Evolutionary conservation across 2,797 vertebrate genomes (phyloP).

Genomic region (Lateolabrax maculatus): DNA sequence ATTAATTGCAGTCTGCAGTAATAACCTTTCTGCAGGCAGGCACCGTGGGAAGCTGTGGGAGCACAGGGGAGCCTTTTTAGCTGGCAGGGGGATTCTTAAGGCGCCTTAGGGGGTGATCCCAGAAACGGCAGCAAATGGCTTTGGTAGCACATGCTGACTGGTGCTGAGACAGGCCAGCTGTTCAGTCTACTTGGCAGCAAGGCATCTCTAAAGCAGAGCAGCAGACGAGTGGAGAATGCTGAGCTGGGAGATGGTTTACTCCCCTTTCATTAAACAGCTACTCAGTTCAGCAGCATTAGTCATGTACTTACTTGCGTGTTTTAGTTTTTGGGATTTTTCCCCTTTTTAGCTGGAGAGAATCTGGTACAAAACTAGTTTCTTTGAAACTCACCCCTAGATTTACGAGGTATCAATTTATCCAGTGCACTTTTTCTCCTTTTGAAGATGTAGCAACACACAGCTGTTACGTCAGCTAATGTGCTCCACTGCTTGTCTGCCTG

Average conservation of each 20-base stretch:
- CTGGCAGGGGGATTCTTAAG: constrained; percentile 62
- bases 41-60: constrained; percentile 46
- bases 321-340: constrained; percentile 11
- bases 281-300: constrained; percentile 43
- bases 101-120: constrained; percentile 63
- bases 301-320: constrained; percentile 13
- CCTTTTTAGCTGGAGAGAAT: constrained; percentile 31
- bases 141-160: constrained; percentile 64
- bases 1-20: constrained; percentile 78
- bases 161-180: constrained; percentile 72
- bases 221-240: constrained; percentile 36
- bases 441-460: constrained; percentile 38
- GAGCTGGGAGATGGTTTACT: constrained; percentile 30
- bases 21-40: constrained; percentile 72
- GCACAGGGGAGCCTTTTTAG: constrained; percentile 61
- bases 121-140: constrained; percentile 65
- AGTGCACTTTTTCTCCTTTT: constrained; percentile 21
- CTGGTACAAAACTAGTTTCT: constrained; percentile 16
- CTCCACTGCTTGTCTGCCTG: constrained; percentile 22
- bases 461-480: constrained; percentile 58
- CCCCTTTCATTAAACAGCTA: constrained; percentile 44
- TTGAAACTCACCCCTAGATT: constrained; percentile 32
- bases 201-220: constrained; percentile 63
- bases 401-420: constrained; percentile 47
- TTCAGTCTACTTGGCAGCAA: constrained; percentile 67